phyloP scores from a whole-genome alignment of 2,113 vertebrate genomes.

The Urocolius indicus region DNA sequence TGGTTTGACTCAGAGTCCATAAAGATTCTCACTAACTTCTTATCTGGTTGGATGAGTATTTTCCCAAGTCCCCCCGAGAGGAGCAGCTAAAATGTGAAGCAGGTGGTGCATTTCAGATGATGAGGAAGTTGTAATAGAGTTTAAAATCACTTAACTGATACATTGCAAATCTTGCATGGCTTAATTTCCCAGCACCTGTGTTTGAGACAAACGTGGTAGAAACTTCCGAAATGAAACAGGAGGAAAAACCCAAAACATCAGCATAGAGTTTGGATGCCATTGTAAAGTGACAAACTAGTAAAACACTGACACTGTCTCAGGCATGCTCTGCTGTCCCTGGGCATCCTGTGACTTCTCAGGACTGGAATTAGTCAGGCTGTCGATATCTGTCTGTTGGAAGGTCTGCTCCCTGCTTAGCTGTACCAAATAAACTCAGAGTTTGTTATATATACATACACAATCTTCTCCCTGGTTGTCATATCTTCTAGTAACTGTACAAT shows the following conservation, averaged over 20 bases:
- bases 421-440: not conserved
- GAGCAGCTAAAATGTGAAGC: not conserved
- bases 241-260: not conserved
- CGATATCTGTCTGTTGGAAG: not conserved
- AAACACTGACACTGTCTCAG: not conserved
- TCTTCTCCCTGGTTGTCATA: not conserved
- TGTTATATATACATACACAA: not conserved
- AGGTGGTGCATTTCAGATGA: not conserved
- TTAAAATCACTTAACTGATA: not conserved
- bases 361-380: not conserved
- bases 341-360: fast-evolving
- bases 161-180: fast-evolving
- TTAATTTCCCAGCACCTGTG: not conserved
- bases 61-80: not conserved
- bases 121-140: not conserved
- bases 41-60: not conserved
- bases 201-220: not conserved
- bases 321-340: not conserved
- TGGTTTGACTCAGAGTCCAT: not conserved
- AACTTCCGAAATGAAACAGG: not conserved
- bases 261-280: not conserved
- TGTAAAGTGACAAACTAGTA: not conserved
- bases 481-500: not conserved
- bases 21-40: no score
- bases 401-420: not conserved